Evolutionary conservation across 2,113 vertebrate species (phyloP), one percentile per base, ranked within the genome.

Genomic region (Hippolais icterina): DNA sequence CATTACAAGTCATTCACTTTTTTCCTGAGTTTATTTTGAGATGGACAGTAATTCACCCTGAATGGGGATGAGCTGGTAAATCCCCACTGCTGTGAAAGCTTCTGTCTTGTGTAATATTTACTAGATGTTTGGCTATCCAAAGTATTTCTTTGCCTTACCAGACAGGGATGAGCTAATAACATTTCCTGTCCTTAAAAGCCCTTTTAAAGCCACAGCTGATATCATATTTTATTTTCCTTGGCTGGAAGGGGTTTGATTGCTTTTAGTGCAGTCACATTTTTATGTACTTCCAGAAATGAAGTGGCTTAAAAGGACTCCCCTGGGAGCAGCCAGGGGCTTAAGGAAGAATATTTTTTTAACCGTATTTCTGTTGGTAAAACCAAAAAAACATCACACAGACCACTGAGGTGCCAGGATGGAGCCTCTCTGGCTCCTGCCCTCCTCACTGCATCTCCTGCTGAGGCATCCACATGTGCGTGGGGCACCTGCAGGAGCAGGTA

Each of bases 131-230:
- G 33, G 71, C 79, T 68, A 31, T 12, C 11, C 27, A 4, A 5
- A 86, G 42, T 18, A 4, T 64, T 91, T 89, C 41, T 87, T 47
- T 88, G 53, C 77, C 74, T 74, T 65, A 69, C 65, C 68, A 35
- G 57, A 41, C 29, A 64, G 25, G 37, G 64, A 80, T 86, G 92
- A 90, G 83, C 64, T 70, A 59, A 54, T 53, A 76, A 56, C 6
- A 9, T 92, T 63, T 93, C 60, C 56, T 93, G 91, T 97, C 95
- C 95, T 92, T 70, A 89, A 81, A 96, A 92, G 53, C 75, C 89
- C 93, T 94, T 74, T 52, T 15, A 61, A 93, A 95, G 57, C 80
- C 72, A 28, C 44, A 3, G 70, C 7, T 75, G 52, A 39, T 53
- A 69, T 5, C 20, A 1, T 77, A 10, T 66, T 97, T 69, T 90